Percentiles rank a stretch among this genome's conserved stretches.
These are phyloP conservation scores for Tiphia femorata DNA, from an alignment of 2,888 invertebrate genomes.

Conservation along the genomic window DNA sequence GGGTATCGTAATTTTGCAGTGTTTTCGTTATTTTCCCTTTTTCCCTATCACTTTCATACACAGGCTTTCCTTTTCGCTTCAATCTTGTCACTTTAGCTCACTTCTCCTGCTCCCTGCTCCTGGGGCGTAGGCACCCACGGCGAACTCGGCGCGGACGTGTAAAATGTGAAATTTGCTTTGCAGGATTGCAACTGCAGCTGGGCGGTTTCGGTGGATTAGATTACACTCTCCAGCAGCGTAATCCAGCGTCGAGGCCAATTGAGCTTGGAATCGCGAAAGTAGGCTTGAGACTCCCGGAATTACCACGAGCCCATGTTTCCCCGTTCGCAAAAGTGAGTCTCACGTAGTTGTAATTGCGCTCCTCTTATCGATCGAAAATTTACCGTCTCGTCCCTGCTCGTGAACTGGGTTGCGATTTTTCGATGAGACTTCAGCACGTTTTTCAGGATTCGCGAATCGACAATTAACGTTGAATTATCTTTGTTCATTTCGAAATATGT, in stretches of 20 bases:
- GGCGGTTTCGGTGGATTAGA: slow-evolving; percentile 57
- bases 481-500: too few species aligned
- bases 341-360: too few species aligned
- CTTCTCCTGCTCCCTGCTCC: background rate
- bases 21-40: too few species aligned
- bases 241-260: slow-evolving; percentile 44
- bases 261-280: slow-evolving; percentile 49
- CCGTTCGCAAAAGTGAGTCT: slow-evolving; percentile 53
- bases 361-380: background rate
- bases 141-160: background rate
- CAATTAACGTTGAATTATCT: too few species aligned
- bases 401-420: background rate
- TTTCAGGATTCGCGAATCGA: too few species aligned
- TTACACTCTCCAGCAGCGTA: slow-evolving; percentile 48
- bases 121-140: background rate
- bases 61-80: background rate
- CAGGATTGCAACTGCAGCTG: slow-evolving; percentile 54
- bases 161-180: slow-evolving; percentile 12
- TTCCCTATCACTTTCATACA: too few species aligned
- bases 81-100: background rate
- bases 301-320: slow-evolving; percentile 44
- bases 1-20: too few species aligned
- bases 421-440: too few species aligned
- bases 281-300: slow-evolving; percentile 51
- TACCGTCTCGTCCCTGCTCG: background rate